Base-by-base conservation (phyloP, 2,113 vertebrate genomes). In the Oncorhynchus gorbuscha region DNA sequence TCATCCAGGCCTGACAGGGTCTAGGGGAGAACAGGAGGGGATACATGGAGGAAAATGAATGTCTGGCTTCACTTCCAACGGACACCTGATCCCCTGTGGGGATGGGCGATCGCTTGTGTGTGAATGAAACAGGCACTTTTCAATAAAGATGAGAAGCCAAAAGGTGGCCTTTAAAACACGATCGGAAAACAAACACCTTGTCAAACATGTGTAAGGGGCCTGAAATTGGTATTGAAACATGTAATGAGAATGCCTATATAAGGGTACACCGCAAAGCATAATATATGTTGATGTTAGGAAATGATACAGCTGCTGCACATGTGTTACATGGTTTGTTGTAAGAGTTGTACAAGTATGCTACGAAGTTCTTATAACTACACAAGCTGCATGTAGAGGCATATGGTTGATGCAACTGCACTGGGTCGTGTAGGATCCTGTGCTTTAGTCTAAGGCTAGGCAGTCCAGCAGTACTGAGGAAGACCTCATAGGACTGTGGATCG, bases 61-160 rank as follows among this genome's bases (percentile, higher is more conserved):
- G 83, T 77, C 81, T 79, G 78, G 79, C 83, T 84, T 80, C 58
- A 82, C 81, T 88, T 88, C 82, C 72, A 75, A 86, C 77, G 83
- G 85, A 90, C 77, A 90, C 82, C 79, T 80, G 87, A 91, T 85
- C 67, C 72, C 78, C 84, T 81, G 70, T 65, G 72, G 81, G 87
- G 85, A 87, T 81, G 5, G 51, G 51, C 13, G 51, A 55, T 65
- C 64, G 45, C 80, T 64, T 75, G 78, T 69, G 79, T 77, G 84
- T 88, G 86, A 89, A 83, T 83, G 73, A 88, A 91, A 81, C 77
- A 48, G 79, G 82, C 72, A 74, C 79, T 79, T 87, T 89, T 87
- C 81, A 85, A 85, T 86, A 85, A 89, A 81, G 82, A 74, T 72
- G 67, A 70, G 76, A 39, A 68, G 58, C 64, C 79, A 32, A 87